Conservation (phyloP, 2,113 vertebrate genomes). For the Hystrix cristata region DNA sequence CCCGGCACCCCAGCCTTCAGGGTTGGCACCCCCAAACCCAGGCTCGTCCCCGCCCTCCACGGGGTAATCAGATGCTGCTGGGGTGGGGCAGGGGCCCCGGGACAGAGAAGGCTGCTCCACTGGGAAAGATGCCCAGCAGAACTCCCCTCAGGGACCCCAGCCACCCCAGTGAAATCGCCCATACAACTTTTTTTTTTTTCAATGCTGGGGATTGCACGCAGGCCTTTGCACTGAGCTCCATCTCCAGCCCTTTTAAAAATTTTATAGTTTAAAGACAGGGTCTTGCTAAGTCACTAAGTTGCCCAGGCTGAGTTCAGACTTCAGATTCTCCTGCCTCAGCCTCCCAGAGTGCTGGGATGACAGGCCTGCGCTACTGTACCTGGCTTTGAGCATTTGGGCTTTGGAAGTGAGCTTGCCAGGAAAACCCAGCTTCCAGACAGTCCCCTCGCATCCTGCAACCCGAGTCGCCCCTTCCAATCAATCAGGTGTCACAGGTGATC, state of each 20-base stretch:
- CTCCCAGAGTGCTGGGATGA: background rate
- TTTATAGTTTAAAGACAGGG: background rate
- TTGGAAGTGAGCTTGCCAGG: background rate
- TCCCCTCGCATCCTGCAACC: rapidly evolving
- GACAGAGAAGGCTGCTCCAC: too few relatives aligned
- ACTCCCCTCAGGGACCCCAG: background rate
- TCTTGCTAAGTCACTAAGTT: background rate
- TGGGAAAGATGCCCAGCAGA: too few relatives aligned
- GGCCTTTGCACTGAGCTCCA: background rate
- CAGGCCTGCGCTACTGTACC: background rate
- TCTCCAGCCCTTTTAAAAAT: background rate
- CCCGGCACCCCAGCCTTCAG: rapidly evolving
- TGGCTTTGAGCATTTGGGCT: background rate
- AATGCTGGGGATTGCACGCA: background rate
- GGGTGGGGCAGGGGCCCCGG: background rate
- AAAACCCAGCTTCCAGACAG: background rate
- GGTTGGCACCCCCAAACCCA: rapidly evolving
- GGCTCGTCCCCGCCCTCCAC: background rate
- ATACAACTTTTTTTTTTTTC: background rate
- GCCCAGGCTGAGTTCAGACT: background rate
- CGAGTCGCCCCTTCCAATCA: background rate
- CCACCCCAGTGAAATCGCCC: background rate
- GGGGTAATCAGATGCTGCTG: rapidly evolving
- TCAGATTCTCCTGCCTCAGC: background rate
- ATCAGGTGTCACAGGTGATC: rapidly evolving